Conservation (phyloP, 2,797 vertebrate genomes). For the Delichon dasypus region DNA sequence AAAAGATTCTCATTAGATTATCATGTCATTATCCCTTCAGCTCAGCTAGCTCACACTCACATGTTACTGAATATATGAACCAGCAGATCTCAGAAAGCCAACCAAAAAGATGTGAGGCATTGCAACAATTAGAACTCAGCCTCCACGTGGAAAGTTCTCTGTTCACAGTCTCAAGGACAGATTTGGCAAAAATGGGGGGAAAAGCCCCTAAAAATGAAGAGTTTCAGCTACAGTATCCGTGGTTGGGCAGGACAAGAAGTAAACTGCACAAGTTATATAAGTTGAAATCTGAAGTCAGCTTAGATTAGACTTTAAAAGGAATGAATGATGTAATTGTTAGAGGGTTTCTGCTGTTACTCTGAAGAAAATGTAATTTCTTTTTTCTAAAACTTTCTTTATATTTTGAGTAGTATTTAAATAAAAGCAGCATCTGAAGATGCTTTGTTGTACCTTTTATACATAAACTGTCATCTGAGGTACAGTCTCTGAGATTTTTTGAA, state of each 20-base stretch:
- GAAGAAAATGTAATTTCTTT: background rate
- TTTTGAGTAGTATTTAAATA: background rate
- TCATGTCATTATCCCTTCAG: background rate
- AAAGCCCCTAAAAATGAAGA: background rate
- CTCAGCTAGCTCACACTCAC: background rate
- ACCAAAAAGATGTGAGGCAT: background rate
- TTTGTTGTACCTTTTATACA: background rate
- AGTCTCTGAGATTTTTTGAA: background rate
- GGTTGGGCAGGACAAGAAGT: background rate
- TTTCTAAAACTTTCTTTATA: background rate
- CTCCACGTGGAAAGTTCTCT: background rate
- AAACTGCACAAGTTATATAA: background rate
- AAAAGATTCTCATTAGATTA: background rate
- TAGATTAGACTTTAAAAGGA: background rate
- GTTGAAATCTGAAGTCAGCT: background rate
- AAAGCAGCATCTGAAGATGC: background rate
- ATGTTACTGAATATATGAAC: background rate
- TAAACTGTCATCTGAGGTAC: background rate
- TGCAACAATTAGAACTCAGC: background rate
- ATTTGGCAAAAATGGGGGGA: background rate
- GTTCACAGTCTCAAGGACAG: background rate
- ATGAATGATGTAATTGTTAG: background rate
- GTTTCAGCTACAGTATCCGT: background rate
- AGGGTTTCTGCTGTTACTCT: background rate
- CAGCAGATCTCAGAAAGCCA: background rate